Evolutionary conservation across 1,140 invertebrate genomes (phyloP), one percentile per base, ranked within the genome.

Genomic region (Brachionus rotundiformis): DNA sequence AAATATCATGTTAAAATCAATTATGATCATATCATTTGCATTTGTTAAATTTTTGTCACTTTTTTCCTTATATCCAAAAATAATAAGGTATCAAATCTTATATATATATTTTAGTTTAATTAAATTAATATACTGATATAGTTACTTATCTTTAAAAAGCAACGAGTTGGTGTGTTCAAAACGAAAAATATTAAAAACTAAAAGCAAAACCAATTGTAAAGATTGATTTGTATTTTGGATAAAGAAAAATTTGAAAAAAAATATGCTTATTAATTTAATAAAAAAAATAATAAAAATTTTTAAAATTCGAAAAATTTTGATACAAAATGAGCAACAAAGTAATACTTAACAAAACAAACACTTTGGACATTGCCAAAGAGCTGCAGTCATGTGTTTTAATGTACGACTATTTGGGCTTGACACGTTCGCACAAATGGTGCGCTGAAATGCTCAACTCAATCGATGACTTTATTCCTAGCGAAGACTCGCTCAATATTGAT

Each of bases 361-460:
- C 59, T 39, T 29, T 16, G 19, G 47, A 54, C 19, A 59, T 79
- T n/a, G 76, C 29, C 8, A 79, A 79, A 54, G 76, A 79, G 33
- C 23, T 79, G 25, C 33, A 39, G 36, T 36, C 47, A 16, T 79
- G 76, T 13, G 25, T 63, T 41, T 25, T 79, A n/a, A 54, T 25
- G 16, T 54, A 54, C 31, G 76, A 79, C 31, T 79, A 59, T 63
- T 54, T 59, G 44, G 19, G 76, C 13, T 16, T 79, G 6, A 8
- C 25, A 25, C 19, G 47, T 10, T 59, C 76, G 11, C 76, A 79
- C 33, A 79, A 79, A 79, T 79, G 76, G 76, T 79, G 76, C 16
- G 16, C 16, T 25, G 76, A 79, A 79, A 54, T 79, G 47, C 29
- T 79, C 7, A 23, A 33, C 25, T 54, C 76, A 16, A 79, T 79